phyloP scores from a whole-genome alignment of 2,113 vertebrate genomes.

The Misgurnus anguillicaudatus region DNA sequence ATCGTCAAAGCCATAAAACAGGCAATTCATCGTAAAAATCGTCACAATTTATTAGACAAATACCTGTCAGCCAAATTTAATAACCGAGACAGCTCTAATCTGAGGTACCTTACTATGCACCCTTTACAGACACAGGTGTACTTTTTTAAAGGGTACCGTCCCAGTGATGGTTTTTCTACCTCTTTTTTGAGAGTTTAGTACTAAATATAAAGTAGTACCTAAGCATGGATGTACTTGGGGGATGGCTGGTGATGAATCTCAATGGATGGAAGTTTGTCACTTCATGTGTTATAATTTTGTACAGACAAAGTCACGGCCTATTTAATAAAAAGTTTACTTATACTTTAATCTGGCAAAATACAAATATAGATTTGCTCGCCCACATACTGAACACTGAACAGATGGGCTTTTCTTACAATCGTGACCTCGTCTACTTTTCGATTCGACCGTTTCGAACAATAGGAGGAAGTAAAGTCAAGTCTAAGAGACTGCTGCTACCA shows the following conservation, averaged over 20 bases:
- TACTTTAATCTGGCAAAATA: neutral
- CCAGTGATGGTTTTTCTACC: too few relatives aligned
- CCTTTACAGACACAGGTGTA: too few relatives aligned
- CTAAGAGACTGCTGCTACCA: constrained; percentile 50
- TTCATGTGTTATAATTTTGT: constrained; percentile 20
- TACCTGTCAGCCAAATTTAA: too few relatives aligned
- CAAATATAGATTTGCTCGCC: neutral
- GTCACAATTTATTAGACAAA: too few relatives aligned
- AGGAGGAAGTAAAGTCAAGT: constrained; percentile 55
- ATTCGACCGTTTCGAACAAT: constrained; percentile 55
- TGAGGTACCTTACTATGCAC: too few relatives aligned
- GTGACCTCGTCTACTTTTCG: constrained; percentile 52
- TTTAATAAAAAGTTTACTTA: constrained; percentile 20
- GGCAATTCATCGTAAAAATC: too few relatives aligned
- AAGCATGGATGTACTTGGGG: neutral
- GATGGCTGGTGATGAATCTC: too few relatives aligned
- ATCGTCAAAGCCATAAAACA: too few relatives aligned
- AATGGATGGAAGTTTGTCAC: neutral
- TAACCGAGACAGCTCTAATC: too few relatives aligned
- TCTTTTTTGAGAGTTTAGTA: too few relatives aligned
- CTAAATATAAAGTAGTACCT: neutral
- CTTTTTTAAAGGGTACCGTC: too few relatives aligned
- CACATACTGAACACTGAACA: constrained; percentile 46
- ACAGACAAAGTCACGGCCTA: constrained; percentile 26
- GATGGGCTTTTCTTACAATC: constrained; percentile 51